Conservation (phyloP, 1,140 invertebrate genomes). For the Mactra quadrangularis region DNA sequence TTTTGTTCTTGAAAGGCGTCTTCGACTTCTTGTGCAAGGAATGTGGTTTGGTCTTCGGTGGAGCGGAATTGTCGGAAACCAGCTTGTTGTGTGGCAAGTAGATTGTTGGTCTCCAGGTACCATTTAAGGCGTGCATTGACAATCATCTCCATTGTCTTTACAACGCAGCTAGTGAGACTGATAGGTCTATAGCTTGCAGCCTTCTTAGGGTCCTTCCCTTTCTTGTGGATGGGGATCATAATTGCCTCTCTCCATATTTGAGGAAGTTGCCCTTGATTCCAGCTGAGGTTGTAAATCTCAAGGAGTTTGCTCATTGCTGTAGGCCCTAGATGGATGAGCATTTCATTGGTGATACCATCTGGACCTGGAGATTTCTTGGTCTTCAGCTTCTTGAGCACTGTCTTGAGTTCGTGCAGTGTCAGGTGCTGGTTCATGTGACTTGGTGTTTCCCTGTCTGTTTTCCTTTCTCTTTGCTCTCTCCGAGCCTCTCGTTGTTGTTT, state of each 20-base stretch:
- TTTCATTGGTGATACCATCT: too few species aligned
- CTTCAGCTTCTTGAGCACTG: too few species aligned
- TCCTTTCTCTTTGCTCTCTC: constrained; percentile 16
- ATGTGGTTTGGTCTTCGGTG: too few species aligned
- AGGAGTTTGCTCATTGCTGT: too few species aligned
- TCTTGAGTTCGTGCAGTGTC: too few species aligned
- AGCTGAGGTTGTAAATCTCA: neutral
- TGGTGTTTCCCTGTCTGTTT: neutral
- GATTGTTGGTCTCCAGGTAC: constrained; percentile 2
- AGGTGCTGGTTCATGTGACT: neutral
- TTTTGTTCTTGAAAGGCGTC: too few species aligned
- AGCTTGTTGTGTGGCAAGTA: neutral
- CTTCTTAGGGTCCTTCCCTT: neutral
- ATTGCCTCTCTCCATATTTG: constrained; percentile 1
- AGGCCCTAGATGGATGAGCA: too few species aligned
- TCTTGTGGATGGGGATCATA: neutral
- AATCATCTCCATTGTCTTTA: constrained; percentile 4
- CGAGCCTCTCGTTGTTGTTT: neutral
- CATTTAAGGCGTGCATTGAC: neutral
- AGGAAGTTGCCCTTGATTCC: neutral
- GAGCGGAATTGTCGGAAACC: too few species aligned
- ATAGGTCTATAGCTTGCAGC: constrained; percentile 17
- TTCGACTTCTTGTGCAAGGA: too few species aligned
- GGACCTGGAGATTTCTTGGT: too few species aligned
- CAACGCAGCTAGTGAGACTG: neutral